phyloP scores from a whole-genome alignment of 2,888 invertebrate species.

The Apamea monoglypha region DNA sequence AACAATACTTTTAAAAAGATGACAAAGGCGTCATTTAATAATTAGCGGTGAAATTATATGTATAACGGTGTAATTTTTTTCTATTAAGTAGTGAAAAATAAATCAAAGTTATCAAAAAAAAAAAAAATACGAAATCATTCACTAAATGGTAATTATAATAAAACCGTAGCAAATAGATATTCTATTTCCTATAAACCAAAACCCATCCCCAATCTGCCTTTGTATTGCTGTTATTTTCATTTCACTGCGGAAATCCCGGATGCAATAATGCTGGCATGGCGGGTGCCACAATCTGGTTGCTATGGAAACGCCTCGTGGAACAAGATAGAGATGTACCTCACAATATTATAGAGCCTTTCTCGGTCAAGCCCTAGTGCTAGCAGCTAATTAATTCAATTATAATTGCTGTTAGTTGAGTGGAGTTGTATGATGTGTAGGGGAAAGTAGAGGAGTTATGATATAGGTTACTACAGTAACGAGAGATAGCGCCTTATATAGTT shows the following conservation, averaged over 20 bases:
- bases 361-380: constrained; percentile 44
- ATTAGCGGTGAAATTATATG: not conserved
- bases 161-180: not conserved
- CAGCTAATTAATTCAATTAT: constrained; percentile 36
- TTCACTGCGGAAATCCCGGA: constrained; percentile 59
- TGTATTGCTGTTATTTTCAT: constrained; percentile 44
- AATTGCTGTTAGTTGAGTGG: constrained; percentile 13
- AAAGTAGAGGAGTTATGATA: not conserved
- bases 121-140: not conserved
- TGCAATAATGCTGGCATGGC: constrained; percentile 51
- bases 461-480: not conserved
- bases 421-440: not conserved
- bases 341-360: constrained; percentile 28
- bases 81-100: not conserved
- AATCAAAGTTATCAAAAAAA: not conserved
- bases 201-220: not conserved
- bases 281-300: constrained; percentile 42
- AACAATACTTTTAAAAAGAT: not conserved
- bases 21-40: not conserved
- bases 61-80: not conserved
- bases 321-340: constrained; percentile 41
- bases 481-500: not conserved
- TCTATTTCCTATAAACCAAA: not conserved
- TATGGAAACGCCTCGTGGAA: constrained; percentile 60
- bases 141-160: not conserved